Percentiles rank a stretch among this genome's conserved stretches.
Evolutionary conservation across 2,888 invertebrate species (phyloP).

Genomic region (Leucozona laternaria): DNA sequence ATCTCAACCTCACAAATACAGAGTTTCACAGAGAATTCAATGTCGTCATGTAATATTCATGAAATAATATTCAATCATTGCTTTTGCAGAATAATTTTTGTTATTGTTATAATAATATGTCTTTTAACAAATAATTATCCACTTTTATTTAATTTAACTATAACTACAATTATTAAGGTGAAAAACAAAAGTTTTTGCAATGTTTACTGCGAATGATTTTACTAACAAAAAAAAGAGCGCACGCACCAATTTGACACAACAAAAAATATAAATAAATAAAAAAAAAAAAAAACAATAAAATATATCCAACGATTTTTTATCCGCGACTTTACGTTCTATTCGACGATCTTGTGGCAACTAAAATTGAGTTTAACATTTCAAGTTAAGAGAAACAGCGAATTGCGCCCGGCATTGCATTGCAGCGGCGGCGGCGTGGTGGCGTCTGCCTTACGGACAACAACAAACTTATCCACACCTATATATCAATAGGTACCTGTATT

Average conservation of each 20-base stretch:
- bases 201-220: slow-evolving; percentile 1
- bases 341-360: slow-evolving; percentile 68
- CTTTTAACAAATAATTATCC: neutral
- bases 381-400: slow-evolving; percentile 59
- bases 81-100: neutral
- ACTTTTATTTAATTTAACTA: neutral
- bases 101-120: neutral
- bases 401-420: neutral
- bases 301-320: slow-evolving; percentile 32
- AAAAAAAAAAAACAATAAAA: slow-evolving; percentile 1
- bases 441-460: slow-evolving; percentile 19
- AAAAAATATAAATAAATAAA: slow-evolving; percentile 26
- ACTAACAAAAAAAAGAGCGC: slow-evolving; percentile 9
- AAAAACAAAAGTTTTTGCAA: neutral
- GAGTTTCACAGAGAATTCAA: slow-evolving; percentile 44
- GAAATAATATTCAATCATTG: slow-evolving; percentile 8
- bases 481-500: neutral
- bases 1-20: slow-evolving; percentile 55
- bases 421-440: slow-evolving; percentile 2
- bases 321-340: slow-evolving; percentile 60
- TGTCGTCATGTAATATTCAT: slow-evolving; percentile 62
- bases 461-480: slow-evolving; percentile 8
- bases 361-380: slow-evolving; percentile 47
- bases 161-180: neutral
- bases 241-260: slow-evolving; percentile 43